Base-by-base conservation (phyloP, 2,797 vertebrate species). In the Myotis myotis region DNA sequence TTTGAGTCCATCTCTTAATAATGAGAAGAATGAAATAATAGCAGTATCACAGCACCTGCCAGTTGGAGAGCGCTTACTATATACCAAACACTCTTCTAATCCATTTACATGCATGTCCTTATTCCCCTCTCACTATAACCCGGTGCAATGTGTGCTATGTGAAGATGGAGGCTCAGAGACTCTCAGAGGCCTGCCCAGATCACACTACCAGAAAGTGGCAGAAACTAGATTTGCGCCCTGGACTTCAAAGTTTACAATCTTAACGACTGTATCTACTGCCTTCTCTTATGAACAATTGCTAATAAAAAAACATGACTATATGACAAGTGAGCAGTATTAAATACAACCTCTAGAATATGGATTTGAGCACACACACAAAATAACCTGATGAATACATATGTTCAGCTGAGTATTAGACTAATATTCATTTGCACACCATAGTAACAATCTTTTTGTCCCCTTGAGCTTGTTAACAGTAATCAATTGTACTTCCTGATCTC, bases 21-120 rank as follows among this genome's bases (percentile, higher is more conserved):
- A 49, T 72, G 53, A 80, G 33, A 89, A 92, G 53, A 81, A 81
- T 41, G n/a, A 92, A 87, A 55, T 87, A 68, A 75, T 51, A 89
- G 17, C 33, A 84, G 17, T 23, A 64, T 85, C 47, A 87, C 11
- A 70, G 66, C 22, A 44, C 36, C 23, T 66, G 22, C 13, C 23
- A 74, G 70, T 64, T 41, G 41, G 17, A 25, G 36, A n/a, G 1
- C 2, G 41, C 78, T 84, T 85, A 38, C 10, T 28, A 36, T 36
- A 13, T 30, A 72, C 60, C 66, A 57, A 36, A 11, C 38, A 36
- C 41, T 85, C 44, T 88, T 23, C 74, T 60, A 57, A 76, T 76
- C 53, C 20, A 8, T 71, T 78, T 38, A 51, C 9, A 0, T 23
- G 28, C 20, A 49, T 72, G 49, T 72, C 68, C 16, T 82, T 91